Base-by-base conservation (phyloP, 1,140 invertebrate genomes). In the Venustaconcha ellipsiformis region DNA sequence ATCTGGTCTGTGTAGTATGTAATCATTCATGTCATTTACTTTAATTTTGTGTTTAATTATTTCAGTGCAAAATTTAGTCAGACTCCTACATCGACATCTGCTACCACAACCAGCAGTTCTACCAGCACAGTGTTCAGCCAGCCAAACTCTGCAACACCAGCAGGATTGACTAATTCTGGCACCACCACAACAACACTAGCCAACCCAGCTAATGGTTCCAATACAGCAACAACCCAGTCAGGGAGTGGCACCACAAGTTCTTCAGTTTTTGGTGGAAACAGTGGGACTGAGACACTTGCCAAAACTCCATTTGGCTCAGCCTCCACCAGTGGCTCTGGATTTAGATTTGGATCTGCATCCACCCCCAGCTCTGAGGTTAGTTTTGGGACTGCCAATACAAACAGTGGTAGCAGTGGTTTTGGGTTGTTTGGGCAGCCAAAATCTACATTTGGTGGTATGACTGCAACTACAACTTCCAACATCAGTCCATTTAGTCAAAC, bases 381-480 rank as follows among this genome's bases (percentile, higher is more conserved):
- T 37, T 37, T 37, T 37, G 37, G 37, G 37, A 8, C 37, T 37
- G 37, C 37, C 37, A 37, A 37, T 37, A 37, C 37, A 6, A 37
- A 37, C 37, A 37, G 37, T 37, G 37, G 37, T 37, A 37, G 37
- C 37, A 37, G 37, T 37, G 37, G 37, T 37, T 37, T 37, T 37
- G 37, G 37, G 1, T 37, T 20, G 17, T 67, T 63, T 48, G 64
- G 66, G n/a, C 60, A 72, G 20, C 17, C 69, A n/a, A n/a, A 67
- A 72, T 57, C 76, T 58, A 23, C 66, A 30, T 56, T 59, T 69
- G 15, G 18, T n/a, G 15, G n/a, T 63, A 23, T 13, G 2, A 18
- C 15, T 18, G 64, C 55, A 14, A 67, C 5, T 20, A 26, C 65
- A 3, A 67, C 65, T 66, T 30, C 64, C 57, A 48, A 18, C 37